Evolutionary conservation across 2,113 vertebrate genomes (phyloP), one percentile per base, ranked within the genome.

Genomic region (Myotis yumanensis): DNA sequence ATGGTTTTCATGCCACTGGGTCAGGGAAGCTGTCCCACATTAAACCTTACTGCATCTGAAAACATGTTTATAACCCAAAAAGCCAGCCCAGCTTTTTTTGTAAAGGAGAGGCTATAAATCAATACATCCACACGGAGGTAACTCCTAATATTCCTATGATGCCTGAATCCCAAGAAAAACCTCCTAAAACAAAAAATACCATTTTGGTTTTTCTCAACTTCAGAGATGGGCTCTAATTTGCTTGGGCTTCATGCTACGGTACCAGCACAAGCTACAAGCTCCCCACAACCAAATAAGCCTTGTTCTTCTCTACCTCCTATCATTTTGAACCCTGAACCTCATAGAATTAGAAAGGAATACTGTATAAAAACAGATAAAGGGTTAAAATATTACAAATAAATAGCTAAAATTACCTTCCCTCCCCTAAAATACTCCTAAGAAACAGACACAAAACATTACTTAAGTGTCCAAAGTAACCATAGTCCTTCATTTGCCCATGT

Each of bases 401-500:
- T 88, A 98, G 96, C 87, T 97, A 93, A 97, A 95, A 96, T 1
- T 51, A 97, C 95, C 80, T 96, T 92, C 77, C 95, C 95, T 92
- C 80, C 89, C 96, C 83, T 66, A 96, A 96, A 88, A 94, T 94
- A 97, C 95, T 97, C 95, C 95, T 96, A 97, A 93, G 80, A 97
- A 96, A 92, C 90, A 97, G 96, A 97, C 92, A 96, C 96, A 75
- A 95, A 96, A 93, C 94, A 96, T 94, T 97, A 96, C 86, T 93
- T 89, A 95, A 94, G 94, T 96, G 96, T 97, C 97, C 89, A 97
- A 95, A 95, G 96, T 90, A 69, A 96, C 86, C 89, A 71, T 92
- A 95, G 91, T 97, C 97, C 93, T 97, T 97, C 96, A 91, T 91
- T 95, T 97, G 97, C 89, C 97, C 97, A 96, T 86, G 94, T 92